Conservation (phyloP, 2,113 vertebrate genomes). For the Gopherus evgoodei region DNA sequence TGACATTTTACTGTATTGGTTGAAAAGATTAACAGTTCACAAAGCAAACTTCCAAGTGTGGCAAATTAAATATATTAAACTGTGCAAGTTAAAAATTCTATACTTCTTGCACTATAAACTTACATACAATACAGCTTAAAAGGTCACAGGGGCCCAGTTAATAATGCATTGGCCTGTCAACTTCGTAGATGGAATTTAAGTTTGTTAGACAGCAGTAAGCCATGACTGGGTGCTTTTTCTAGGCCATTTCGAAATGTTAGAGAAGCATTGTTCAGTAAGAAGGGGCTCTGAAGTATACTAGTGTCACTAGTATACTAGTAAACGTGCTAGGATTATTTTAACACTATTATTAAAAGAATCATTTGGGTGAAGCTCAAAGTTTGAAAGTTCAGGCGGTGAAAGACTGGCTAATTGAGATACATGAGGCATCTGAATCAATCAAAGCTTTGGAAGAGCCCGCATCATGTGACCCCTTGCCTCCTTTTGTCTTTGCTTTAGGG, state of each 20-base stretch:
- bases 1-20: conserved; percentile 80
- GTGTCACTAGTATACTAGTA: conserved; percentile 16
- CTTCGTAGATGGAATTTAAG: conserved; percentile 68
- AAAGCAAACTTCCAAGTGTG: conserved; percentile 75
- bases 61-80: conserved; percentile 81
- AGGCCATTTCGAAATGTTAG: conserved; percentile 48
- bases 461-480: not conserved
- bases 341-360: not conserved
- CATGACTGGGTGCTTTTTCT: conserved; percentile 65
- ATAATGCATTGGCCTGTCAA: conserved; percentile 62
- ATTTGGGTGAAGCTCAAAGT: conserved; percentile 18
- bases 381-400: not conserved
- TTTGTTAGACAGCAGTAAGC: conserved; percentile 63
- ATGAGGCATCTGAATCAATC: not conserved
- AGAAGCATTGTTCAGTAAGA: conserved; percentile 43
- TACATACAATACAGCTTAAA: conserved; percentile 64
- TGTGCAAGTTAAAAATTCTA: conserved; percentile 72
- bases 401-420: not conserved
- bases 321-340: conserved; percentile 12
- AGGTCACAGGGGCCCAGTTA: conserved; percentile 61
- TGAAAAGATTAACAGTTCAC: conserved; percentile 82
- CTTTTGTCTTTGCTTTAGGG: not conserved
- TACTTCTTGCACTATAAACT: conserved; percentile 66
- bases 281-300: conserved; percentile 39
- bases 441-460: not conserved